Conservation (phyloP, 2,888 invertebrate genomes). For the Campopleginae sp. region DNA sequence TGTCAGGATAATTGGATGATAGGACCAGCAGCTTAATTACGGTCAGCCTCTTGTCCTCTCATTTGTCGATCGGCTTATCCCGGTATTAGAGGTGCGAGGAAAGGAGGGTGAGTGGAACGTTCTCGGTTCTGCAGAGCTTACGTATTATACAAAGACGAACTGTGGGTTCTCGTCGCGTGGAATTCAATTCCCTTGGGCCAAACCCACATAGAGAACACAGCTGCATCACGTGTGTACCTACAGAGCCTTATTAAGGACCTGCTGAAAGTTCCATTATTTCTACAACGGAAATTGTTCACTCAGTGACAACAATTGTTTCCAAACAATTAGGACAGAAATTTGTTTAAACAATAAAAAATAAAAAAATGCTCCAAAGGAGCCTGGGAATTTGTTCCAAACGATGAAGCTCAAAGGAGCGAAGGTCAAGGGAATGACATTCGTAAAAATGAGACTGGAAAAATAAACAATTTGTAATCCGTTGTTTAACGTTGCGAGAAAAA, state of each 20-base stretch:
- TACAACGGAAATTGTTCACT: neutral
- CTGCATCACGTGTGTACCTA: constrained; percentile 51
- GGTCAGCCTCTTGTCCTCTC: constrained; percentile 38
- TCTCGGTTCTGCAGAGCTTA: constrained; percentile 2
- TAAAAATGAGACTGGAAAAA: neutral
- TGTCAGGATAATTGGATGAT: constrained; percentile 46
- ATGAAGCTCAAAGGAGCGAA: neutral
- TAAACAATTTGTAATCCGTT: constrained; percentile 22
- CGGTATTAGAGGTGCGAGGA: constrained; percentile 15
- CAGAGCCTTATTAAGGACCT: constrained; percentile 28
- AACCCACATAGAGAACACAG: constrained; percentile 34
- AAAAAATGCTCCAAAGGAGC: neutral
- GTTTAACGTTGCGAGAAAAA: constrained; percentile 17
- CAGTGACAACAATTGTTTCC: neutral
- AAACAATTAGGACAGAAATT: neutral
- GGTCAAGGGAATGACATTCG: neutral
- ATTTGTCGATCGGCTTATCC: constrained; percentile 52
- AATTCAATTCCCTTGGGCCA: constrained; percentile 46
- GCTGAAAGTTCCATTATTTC: constrained; percentile 20
- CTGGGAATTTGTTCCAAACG: neutral
- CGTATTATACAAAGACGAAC: constrained; percentile 17
- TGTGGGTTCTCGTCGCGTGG: constrained; percentile 25
- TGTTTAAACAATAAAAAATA: neutral
- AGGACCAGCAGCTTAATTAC: constrained; percentile 41
- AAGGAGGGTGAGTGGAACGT: constrained; percentile 16